Conservation (phyloP, 2,113 vertebrate species). For the Coreoperca whiteheadi region DNA sequence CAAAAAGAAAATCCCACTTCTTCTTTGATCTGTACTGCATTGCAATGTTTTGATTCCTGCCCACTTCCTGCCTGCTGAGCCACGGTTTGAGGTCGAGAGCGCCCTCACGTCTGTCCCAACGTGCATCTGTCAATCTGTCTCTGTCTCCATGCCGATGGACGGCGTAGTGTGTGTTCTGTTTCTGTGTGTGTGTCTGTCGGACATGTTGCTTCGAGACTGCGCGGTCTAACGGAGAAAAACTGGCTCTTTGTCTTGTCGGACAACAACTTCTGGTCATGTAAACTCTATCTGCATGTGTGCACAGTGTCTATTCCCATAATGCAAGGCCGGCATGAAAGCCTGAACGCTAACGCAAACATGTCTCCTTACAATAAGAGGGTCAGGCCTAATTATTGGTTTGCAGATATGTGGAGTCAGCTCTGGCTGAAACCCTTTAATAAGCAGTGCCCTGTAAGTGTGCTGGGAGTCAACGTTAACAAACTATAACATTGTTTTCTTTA, state of each 20-base stretch:
- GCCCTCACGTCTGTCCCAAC: conserved; percentile 43
- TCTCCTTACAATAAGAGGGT: background rate
- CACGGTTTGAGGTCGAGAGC: background rate
- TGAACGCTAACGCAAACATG: conserved; percentile 2
- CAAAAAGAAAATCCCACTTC: conserved; percentile 7
- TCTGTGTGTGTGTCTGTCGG: conserved; percentile 50
- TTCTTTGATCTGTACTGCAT: conserved; percentile 48
- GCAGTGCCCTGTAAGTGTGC: background rate
- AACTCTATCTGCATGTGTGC: conserved; percentile 37
- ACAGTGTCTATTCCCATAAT: background rate
- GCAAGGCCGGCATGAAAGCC: conserved; percentile 5
- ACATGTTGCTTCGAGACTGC: conserved; percentile 39
- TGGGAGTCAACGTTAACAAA: background rate
- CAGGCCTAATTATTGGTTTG: background rate
- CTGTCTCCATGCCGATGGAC: conserved; percentile 58
- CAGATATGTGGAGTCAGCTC: background rate
- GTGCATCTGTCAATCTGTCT: conserved; percentile 59
- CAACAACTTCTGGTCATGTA: conserved; percentile 1
- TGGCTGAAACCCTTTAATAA: background rate
- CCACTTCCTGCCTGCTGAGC: conserved; percentile 41
- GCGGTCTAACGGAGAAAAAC: conserved; percentile 16
- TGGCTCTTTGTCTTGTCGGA: conserved; percentile 21
- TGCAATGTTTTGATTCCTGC: conserved; percentile 11
- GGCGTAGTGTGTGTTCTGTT: background rate
- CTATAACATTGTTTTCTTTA: background rate